phyloP scores from a whole-genome alignment of 2,113 vertebrate genomes.

The Paracanthobrama guichenoti region DNA sequence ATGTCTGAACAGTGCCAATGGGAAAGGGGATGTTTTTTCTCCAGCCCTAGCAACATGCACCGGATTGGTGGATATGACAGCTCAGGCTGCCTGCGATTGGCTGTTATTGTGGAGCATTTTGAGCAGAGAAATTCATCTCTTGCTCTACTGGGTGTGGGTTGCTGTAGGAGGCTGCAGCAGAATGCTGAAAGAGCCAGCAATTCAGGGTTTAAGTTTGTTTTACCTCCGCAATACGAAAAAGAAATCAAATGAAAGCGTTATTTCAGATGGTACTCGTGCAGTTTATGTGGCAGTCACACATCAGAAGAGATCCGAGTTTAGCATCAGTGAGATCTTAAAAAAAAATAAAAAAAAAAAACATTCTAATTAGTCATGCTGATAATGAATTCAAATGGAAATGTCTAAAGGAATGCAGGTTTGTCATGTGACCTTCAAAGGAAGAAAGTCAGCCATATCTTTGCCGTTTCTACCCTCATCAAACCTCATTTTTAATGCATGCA shows the following conservation, averaged over 20 bases:
- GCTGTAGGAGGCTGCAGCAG: slow-evolving; percentile 70
- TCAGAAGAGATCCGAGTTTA: background rate
- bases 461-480: background rate
- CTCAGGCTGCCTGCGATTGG: slow-evolving; percentile 69
- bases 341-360: no score
- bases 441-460: background rate
- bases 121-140: slow-evolving; percentile 73
- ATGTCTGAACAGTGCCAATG: slow-evolving; percentile 71
- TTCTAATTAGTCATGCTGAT: slow-evolving; percentile 13
- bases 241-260: background rate
- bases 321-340: background rate
- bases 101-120: slow-evolving; percentile 63
- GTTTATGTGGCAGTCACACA: background rate
- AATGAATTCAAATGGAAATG: background rate
- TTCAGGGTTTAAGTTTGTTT: slow-evolving; percentile 54
- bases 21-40: slow-evolving; percentile 60
- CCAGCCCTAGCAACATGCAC: slow-evolving; percentile 77
- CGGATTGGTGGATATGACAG: slow-evolving; percentile 68
- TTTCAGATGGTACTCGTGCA: background rate
- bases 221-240: slow-evolving; percentile 11
- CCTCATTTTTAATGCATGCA: background rate
- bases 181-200: slow-evolving; percentile 57
- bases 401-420: background rate
- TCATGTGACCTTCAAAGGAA: slow-evolving; percentile 13
- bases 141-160: slow-evolving; percentile 72